These are phyloP conservation scores for Phalacrocorax brasilianus DNA, from an alignment of 2,113 vertebrate species.

Conservation along the genomic window DNA sequence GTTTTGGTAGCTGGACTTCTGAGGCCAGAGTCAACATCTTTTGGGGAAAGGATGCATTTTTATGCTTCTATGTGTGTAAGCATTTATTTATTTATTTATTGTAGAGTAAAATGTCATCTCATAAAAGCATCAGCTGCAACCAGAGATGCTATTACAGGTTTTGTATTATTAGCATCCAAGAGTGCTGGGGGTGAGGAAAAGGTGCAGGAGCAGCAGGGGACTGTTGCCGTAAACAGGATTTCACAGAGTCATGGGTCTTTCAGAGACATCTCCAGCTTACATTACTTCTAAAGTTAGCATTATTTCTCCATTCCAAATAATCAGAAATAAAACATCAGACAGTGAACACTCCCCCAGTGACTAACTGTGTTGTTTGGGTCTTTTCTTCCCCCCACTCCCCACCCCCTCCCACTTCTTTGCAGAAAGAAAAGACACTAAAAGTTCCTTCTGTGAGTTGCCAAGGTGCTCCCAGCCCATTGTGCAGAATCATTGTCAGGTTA, in stretches of 20 bases:
- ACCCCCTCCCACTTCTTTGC: slow-evolving; percentile 74
- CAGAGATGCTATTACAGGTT: slow-evolving; percentile 55
- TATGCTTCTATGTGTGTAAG: neutral
- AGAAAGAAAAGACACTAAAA: slow-evolving; percentile 85
- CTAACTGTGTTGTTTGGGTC: slow-evolving; percentile 61
- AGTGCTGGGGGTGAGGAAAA: slow-evolving; percentile 22
- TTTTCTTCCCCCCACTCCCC: slow-evolving; percentile 62
- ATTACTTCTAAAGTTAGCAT: slow-evolving; percentile 70
- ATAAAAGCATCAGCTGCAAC: slow-evolving; percentile 52
- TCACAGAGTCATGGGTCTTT: slow-evolving; percentile 47
- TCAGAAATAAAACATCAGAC: slow-evolving; percentile 83
- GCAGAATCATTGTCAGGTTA: slow-evolving; percentile 99
- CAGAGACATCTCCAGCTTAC: neutral
- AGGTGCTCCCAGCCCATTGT: slow-evolving; percentile 99
- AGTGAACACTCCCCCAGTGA: slow-evolving; percentile 61
- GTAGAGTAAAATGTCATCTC: slow-evolving; percentile 29
- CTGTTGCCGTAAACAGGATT: slow-evolving; percentile 61
- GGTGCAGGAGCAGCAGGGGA: slow-evolving; percentile 43
- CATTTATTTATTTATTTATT: neutral
- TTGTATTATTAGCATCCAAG: slow-evolving; percentile 62
- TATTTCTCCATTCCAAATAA: slow-evolving; percentile 75
- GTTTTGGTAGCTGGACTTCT: neutral
- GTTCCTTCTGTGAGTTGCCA: slow-evolving; percentile 93
- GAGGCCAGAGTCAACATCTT: neutral
- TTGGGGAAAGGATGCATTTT: slow-evolving; percentile 6